Percentiles rank a stretch among this genome's conserved stretches.
Conservation (phyloP, 2,113 vertebrate species). For the Connochaetes taurinus region DNA sequence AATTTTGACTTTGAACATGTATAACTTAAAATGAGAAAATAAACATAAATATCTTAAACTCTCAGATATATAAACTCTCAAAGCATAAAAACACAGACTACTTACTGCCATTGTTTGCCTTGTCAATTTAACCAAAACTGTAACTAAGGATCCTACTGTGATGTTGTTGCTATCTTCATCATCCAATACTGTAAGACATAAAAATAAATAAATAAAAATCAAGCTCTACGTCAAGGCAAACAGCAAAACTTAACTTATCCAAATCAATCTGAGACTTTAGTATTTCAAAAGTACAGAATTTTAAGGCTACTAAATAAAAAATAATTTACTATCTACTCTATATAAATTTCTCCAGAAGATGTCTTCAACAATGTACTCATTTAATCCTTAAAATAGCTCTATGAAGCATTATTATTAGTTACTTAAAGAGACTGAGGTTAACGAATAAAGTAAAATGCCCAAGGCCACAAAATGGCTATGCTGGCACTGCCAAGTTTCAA, state of each 20-base stretch:
- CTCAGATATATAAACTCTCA: background rate
- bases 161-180: conserved; percentile 99
- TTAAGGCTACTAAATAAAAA: conserved; percentile 15
- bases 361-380: background rate
- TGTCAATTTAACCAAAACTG: conserved; percentile 92
- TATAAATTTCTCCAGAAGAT: background rate
- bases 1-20: background rate
- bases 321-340: background rate
- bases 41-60: background rate
- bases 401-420: background rate
- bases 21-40: conserved; percentile 16
- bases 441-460: conserved; percentile 17
- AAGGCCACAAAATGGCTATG: background rate
- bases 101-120: conserved; percentile 96
- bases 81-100: conserved; percentile 49
- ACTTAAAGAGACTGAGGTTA: background rate
- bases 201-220: conserved; percentile 13
- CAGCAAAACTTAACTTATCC: background rate
- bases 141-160: conserved; percentile 97
- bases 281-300: background rate
- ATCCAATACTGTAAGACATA: conserved; percentile 86
- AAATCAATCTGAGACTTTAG: background rate
- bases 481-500: background rate
- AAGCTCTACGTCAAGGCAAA: background rate
- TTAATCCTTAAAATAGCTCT: conserved; percentile 36